phyloP scores from a whole-genome alignment of 2,888 invertebrate genomes.

The Boloria euphrosyne region DNA sequence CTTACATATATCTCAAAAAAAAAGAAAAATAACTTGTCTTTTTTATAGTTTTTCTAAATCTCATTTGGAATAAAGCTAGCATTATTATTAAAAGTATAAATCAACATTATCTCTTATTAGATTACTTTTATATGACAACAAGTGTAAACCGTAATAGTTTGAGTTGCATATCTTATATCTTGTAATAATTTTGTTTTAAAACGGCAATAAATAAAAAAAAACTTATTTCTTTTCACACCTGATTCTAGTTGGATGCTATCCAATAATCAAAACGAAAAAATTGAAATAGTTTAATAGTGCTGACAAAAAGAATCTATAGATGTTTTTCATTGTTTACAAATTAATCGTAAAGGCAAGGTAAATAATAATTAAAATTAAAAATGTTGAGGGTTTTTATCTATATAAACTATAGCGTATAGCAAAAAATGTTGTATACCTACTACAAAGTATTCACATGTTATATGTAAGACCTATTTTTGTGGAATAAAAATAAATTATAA shows the following conservation, averaged over 20 bases:
- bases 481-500: constrained; percentile 22
- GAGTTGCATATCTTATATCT: constrained; percentile 43
- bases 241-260: constrained; percentile 49
- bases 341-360: constrained; percentile 6
- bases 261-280: constrained; percentile 32
- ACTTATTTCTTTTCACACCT: constrained; percentile 53
- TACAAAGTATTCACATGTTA: not conserved
- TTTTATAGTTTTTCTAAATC: not conserved
- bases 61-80: not conserved
- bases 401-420: no score
- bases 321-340: constrained; percentile 18
- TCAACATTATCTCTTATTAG: not conserved
- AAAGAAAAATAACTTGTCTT: no score
- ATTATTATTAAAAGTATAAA: not conserved
- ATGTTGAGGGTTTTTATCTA: not conserved
- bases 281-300: constrained; percentile 28
- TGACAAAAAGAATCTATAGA: constrained; percentile 19
- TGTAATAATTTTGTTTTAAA: constrained; percentile 47
- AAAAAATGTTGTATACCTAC: no score
- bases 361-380: not conserved
- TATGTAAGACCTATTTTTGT: not conserved
- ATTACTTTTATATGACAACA: not conserved
- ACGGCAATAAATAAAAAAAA: constrained; percentile 46
- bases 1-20: no score
- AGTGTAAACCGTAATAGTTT: not conserved